Percentiles rank a stretch among this genome's conserved stretches.
Conservation (phyloP, 2,797 vertebrate genomes). For the Danio kyathit region DNA sequence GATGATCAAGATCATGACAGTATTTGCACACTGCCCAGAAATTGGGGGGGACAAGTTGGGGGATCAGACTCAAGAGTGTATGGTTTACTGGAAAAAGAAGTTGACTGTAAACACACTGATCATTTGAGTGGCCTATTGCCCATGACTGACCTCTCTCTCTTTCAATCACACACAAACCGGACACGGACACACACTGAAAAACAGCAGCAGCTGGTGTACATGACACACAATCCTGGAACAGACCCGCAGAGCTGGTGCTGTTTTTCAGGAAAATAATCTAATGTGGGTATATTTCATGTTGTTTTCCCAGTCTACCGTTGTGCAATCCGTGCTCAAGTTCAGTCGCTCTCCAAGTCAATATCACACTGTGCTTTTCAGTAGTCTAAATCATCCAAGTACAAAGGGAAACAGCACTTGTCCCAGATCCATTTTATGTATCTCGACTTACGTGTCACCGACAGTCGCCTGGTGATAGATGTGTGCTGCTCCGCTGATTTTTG, state of each 20-base stretch:
- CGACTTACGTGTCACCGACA: slow-evolving; percentile 12
- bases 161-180: not conserved
- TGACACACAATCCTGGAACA: slow-evolving; percentile 55
- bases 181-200: slow-evolving; percentile 43
- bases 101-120: slow-evolving; percentile 22
- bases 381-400: slow-evolving; percentile 38
- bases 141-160: slow-evolving; percentile 19
- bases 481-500: slow-evolving; percentile 23
- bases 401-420: slow-evolving; percentile 17
- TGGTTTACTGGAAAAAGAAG: slow-evolving; percentile 57
- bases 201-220: slow-evolving; percentile 60
- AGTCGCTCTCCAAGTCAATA: slow-evolving; percentile 15
- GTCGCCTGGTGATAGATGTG: slow-evolving; percentile 34
- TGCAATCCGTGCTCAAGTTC: slow-evolving; percentile 40
- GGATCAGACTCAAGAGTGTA: slow-evolving; percentile 11
- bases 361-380: slow-evolving; percentile 13
- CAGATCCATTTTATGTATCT: slow-evolving; percentile 13
- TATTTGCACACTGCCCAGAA: slow-evolving; percentile 48
- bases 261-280: slow-evolving; percentile 44
- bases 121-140: slow-evolving; percentile 30
- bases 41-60: slow-evolving; percentile 14
- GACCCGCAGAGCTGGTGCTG: slow-evolving; percentile 29
- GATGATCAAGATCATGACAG: slow-evolving; percentile 41
- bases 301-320: slow-evolving; percentile 50
- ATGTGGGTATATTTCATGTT: slow-evolving; percentile 43